phyloP scores from a whole-genome alignment of 2,113 vertebrate species.

The Phoxinus phoxinus region DNA sequence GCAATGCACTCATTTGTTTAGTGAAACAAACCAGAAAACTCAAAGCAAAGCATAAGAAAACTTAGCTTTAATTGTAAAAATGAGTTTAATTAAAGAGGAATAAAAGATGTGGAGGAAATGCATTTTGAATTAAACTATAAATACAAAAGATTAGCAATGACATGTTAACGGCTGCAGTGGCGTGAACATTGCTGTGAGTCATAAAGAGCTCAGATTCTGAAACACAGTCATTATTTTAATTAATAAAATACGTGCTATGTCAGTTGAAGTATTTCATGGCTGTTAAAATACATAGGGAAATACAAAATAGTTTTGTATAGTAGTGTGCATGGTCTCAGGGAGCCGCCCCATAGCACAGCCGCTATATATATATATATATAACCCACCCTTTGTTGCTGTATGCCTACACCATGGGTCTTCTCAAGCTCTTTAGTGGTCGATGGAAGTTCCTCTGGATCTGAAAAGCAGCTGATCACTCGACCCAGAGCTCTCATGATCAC shows the following conservation, averaged over 20 bases:
- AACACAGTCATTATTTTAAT: neutral
- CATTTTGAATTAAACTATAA: neutral
- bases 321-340: neutral
- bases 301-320: neutral
- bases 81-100: neutral
- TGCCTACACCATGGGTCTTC: constrained; percentile 60
- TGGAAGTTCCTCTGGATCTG: constrained; percentile 66
- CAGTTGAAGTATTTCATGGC: neutral
- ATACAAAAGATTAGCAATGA: neutral
- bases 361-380: neutral
- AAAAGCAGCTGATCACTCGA: constrained; percentile 80
- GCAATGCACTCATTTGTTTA: no score
- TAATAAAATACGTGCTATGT: neutral
- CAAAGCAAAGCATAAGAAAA: no score
- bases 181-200: constrained; percentile 3
- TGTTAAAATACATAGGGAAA: neutral
- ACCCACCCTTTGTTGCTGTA: constrained; percentile 60
- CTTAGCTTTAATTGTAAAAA: no score
- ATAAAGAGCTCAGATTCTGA: constrained; percentile 22
- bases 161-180: neutral
- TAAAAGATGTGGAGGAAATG: neutral
- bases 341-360: neutral
- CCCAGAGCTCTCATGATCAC: constrained; percentile 81
- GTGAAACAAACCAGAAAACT: no score
- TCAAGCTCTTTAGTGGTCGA: constrained; percentile 73